Evolutionary conservation across 2,113 vertebrate species (phyloP).

Genomic region (Motacilla alba): DNA sequence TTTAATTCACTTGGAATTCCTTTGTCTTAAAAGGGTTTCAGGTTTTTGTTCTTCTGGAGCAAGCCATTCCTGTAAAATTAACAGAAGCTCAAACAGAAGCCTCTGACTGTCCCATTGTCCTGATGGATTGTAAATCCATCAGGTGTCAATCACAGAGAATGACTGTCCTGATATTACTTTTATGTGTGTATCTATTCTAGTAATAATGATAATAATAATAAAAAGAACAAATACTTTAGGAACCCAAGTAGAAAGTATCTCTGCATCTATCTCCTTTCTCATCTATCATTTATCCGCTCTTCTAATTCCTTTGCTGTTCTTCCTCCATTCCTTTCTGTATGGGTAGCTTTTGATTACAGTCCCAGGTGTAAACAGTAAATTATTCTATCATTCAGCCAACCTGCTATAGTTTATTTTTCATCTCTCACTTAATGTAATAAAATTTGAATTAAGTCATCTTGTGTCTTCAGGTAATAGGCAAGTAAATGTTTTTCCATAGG

Average conservation of each 20-base stretch:
- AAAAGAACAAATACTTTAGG: not conserved
- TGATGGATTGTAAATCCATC: not conserved
- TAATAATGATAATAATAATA: not conserved
- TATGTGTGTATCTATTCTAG: not conserved
- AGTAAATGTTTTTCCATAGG: slow-evolving; percentile 3
- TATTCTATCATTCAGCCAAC: not conserved
- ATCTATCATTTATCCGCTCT: not conserved
- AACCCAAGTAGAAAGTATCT: not conserved
- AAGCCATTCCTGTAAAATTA: not conserved
- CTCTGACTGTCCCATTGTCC: not conserved
- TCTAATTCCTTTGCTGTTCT: not conserved
- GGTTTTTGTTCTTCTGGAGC: not conserved
- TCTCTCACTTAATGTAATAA: slow-evolving; percentile 69
- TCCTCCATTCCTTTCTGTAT: not conserved
- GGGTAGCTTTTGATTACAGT: not conserved
- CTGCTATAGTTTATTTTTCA: not conserved
- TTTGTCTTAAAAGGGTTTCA: not conserved
- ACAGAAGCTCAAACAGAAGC: not conserved
- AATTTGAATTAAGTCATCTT: slow-evolving; percentile 78
- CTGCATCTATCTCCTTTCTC: not conserved
- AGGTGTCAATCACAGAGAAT: not conserved
- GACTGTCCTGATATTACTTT: not conserved
- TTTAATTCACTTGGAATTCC: not conserved
- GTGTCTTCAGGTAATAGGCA: slow-evolving; percentile 71
- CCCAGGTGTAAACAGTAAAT: not conserved